Evolutionary conservation across 2,888 invertebrate genomes (phyloP), one percentile per base, ranked within the genome.

Genomic region (Crematogaster levior): DNA sequence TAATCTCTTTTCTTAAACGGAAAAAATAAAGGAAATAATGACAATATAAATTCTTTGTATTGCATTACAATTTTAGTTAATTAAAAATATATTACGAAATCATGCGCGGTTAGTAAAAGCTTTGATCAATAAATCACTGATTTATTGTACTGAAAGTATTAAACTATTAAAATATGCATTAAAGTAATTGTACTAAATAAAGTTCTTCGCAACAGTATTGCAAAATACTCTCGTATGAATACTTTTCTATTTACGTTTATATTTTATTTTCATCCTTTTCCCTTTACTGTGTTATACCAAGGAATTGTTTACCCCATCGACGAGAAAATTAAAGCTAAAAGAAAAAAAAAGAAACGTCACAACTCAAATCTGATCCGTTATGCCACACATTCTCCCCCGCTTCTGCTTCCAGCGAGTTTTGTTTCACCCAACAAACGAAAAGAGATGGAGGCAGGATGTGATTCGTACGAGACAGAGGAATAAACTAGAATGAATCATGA

Each of bases 401-500:
- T 15, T 34, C n/a, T n/a, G n/a, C n/a, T 1, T 7, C 3, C 51
- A 30, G 15, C 1, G n/a, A 0, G 10, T 60, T 60, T 3, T 10
- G 18, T 3, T 34, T 1, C 48, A 6, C 18, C 30, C 9, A 7
- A 34, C 12, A 15, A 18, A 30, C 9, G 30, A 30, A 61, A 34
- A 21, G 34, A 74, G 12, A 0, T 4, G 10, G 2, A 7, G 18
- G 10, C 12, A 34, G 7, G 27, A 56, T 9, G n/a, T 15, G 21
- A 56, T 24, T 37, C 43, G 37, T 27, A 12, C 37, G 75, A 66
- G 58, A 58, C 51, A 53, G 84, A 86, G 86, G 82, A 88, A 86
- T 85, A 88, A 87, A 85, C 87, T 86, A 86, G 84, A 82, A 77
- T 85, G 84, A 85, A 83, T 83, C 83, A 87, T 68, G 65, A 48